Base-by-base conservation (phyloP, 2,797 vertebrate genomes). In the Pagetopsis macropterus region DNA sequence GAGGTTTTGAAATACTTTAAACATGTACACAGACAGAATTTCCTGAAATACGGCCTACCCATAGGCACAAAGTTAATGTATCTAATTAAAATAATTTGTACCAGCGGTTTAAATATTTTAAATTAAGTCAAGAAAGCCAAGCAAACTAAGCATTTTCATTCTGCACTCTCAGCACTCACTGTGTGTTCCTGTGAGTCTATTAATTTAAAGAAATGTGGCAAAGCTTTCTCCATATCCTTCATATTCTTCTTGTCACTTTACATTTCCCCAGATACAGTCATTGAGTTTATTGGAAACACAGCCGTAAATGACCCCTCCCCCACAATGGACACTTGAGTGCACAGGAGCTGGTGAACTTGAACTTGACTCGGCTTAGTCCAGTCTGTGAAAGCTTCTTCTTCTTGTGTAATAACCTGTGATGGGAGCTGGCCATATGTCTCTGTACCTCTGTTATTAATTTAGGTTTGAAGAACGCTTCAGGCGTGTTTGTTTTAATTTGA, bases 301-400 rank as follows among this genome's bases (percentile, higher is more conserved):
- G 27, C 15, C 9, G 1, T 57, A 46, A 72, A 82, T 41, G 37
- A n/a, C 37, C 52, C 49, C 44, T 6, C 55, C 68, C 37, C 65
- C 10, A 17, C 21, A 44, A 1, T 48, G 66, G 31, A 62, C 61
- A 82, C 49, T 76, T 68, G 45, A 68, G 33, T 66, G 70, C 78
- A 74, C 79, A 69, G 43, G 43, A 50, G 60, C 59, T 63, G 43
- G 51, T 96, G 95, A 94, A 95, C 95, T 95, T 97, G 96, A 97
- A 95, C 95, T 94, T 94, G 91, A 87, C 83, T 75, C 54, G 64
- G 78, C 56, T 78, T 63, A 13, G 50, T 67, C 27, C 40, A 48
- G 58, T 45, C 66, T 70, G 13, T 19, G 48, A 59, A 52, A 49
- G 65, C 15, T 54, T 54, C 69, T 74, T 52, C 2, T 9, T 60